These are phyloP conservation scores for Lamellibrachia luymesi DNA, from an alignment of 1,140 invertebrate genomes.

Conservation along the genomic window DNA sequence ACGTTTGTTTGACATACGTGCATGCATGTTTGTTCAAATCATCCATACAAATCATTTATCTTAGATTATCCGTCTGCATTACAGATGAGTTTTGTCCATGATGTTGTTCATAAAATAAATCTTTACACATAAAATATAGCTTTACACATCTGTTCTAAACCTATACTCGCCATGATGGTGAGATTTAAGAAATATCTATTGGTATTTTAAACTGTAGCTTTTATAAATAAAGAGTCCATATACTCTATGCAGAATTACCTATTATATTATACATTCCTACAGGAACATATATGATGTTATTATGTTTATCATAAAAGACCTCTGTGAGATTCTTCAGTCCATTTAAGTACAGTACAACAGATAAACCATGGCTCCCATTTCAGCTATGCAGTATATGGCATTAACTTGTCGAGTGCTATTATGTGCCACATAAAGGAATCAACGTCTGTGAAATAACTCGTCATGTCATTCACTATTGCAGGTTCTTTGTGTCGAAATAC, in stretches of 20 bases:
- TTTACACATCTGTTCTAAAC: background rate
- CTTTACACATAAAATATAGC: no score
- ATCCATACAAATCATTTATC: background rate
- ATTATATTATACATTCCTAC: background rate
- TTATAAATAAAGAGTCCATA: background rate
- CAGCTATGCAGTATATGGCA: background rate
- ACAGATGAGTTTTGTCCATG: background rate
- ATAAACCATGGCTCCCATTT: background rate
- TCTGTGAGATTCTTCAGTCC: background rate
- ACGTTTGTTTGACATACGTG: background rate
- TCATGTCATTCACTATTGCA: conserved; percentile 37
- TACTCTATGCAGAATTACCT: background rate
- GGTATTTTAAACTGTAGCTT: background rate
- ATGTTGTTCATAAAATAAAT: no score
- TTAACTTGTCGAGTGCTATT: background rate
- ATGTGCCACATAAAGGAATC: background rate
- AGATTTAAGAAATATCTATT: background rate
- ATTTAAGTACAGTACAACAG: background rate
- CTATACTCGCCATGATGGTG: background rate
- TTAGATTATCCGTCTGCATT: background rate
- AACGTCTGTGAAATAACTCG: background rate
- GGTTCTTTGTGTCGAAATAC: conserved; percentile 79
- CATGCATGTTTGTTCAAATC: background rate
- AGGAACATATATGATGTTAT: background rate
- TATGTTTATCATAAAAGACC: background rate